Evolutionary conservation across 2,888 invertebrate species (phyloP).

Genomic region (Archaeoteleia sp.): DNA sequence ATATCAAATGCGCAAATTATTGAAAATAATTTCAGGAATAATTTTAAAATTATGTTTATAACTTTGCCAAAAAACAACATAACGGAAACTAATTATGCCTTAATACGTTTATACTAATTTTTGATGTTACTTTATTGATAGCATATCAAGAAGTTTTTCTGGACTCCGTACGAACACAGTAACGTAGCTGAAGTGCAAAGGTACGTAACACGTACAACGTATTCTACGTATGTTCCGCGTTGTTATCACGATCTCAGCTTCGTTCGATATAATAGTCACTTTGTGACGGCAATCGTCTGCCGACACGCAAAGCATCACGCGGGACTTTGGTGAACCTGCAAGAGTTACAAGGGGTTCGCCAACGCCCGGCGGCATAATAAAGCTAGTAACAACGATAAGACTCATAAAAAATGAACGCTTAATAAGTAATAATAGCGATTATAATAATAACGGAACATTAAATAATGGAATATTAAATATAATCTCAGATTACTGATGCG

Average conservation of each 20-base stretch:
- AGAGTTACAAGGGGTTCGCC: constrained; percentile 32
- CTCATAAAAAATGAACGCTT: constrained; percentile 53
- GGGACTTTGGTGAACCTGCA: constrained; percentile 26
- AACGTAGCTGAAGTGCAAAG: constrained; percentile 39
- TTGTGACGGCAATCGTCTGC: constrained; percentile 70
- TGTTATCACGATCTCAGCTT: constrained; percentile 69
- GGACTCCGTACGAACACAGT: constrained; percentile 4
- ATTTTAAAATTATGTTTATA: no score
- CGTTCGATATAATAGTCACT: constrained; percentile 72
- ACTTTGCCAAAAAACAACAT: background rate
- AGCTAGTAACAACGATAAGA: constrained; percentile 53
- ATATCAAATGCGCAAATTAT: no score
- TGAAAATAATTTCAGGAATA: no score
- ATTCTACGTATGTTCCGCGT: constrained; percentile 66
- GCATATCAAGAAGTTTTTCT: constrained; percentile 30
- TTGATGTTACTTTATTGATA: constrained; percentile 21
- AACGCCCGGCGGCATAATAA: constrained; percentile 49
- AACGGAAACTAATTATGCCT: background rate
- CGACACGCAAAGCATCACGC: constrained; percentile 66
- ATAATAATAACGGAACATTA: constrained; percentile 52
- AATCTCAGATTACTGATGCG: constrained; percentile 39
- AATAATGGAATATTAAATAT: constrained; percentile 46
- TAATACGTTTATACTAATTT: background rate
- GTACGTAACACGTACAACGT: constrained; percentile 58
- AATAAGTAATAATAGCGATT: constrained; percentile 53